Evolutionary conservation across 1,140 invertebrate genomes (phyloP).

Genomic region (Bombyx mori): ASM3026992v2 NC_085113.1:2602501-2603000

Average conservation of each 20-base stretch:
- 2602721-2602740: constrained; percentile 62
- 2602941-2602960: no score
- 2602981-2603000: no score
- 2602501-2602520: constrained; percentile 54
- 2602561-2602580: constrained; percentile 58
- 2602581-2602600: constrained; percentile 39
- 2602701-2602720: constrained; percentile 41
- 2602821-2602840: constrained; percentile 55
- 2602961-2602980: no score
- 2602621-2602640: constrained; percentile 43
- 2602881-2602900: constrained; percentile 23
- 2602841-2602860: constrained; percentile 61
- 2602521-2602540: constrained; percentile 55
- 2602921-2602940: no score
- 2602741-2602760: constrained; percentile 37
- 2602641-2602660: constrained; percentile 58
- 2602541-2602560: constrained; percentile 51
- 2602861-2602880: constrained; percentile 45
- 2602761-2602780: constrained; percentile 56
- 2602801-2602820: constrained; percentile 60
- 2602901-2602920: no score
- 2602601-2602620: constrained; percentile 34
- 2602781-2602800: constrained; percentile 49
- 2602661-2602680: constrained; percentile 30
- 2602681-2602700: constrained; percentile 35